These are phyloP conservation scores for Cyanoramphus novaezelandiae DNA, from an alignment of 2,113 vertebrate species.

Conservation along the genomic window DNA sequence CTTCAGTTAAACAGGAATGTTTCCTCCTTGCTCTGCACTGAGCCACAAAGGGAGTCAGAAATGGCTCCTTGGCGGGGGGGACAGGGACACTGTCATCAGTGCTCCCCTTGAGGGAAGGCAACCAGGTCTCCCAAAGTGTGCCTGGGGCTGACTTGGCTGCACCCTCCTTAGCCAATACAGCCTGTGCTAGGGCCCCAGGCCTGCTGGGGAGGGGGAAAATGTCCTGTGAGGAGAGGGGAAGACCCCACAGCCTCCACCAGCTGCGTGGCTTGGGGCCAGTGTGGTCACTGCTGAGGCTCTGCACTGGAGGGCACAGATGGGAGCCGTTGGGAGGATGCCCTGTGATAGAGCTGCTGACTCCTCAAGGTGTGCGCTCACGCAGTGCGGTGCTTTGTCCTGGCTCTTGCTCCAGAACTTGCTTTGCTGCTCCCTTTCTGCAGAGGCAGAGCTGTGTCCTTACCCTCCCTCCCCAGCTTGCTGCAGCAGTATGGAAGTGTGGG, in stretches of 20 bases:
- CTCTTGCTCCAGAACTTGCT: not conserved
- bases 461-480: accelerated
- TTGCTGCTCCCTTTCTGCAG: not conserved
- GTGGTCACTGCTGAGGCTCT: not conserved
- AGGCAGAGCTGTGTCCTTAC: not conserved
- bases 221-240: not conserved
- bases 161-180: accelerated
- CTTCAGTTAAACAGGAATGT: not conserved
- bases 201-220: not conserved
- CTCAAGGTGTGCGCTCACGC: not conserved
- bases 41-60: not conserved
- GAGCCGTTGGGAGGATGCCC: not conserved
- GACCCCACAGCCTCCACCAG: not conserved
- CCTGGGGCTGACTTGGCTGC: not conserved
- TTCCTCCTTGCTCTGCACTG: not conserved
- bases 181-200: too few relatives aligned
- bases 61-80: not conserved
- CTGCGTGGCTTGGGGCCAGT: not conserved
- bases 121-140: accelerated
- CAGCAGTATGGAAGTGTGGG: not conserved
- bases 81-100: not conserved
- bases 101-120: not conserved
- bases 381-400: accelerated
- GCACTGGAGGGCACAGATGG: not conserved
- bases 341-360: not conserved